Base-by-base conservation (phyloP, 2,113 vertebrate genomes). In the Nipponia nippon region DNA sequence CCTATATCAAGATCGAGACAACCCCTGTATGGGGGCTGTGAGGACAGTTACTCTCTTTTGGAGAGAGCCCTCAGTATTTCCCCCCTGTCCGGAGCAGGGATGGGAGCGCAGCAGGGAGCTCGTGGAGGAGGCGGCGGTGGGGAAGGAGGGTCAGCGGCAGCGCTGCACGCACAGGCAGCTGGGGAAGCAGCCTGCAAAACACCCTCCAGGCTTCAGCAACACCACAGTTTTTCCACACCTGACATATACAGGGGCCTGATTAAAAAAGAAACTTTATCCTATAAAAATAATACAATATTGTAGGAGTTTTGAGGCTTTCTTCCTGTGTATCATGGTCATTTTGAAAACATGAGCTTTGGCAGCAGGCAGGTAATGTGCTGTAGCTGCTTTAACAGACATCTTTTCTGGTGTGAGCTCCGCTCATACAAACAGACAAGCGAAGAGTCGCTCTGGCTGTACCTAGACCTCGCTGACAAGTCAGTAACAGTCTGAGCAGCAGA, bases 1-100 rank as follows among this genome's bases (percentile, higher is more conserved):
- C 20, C 26, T 12, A 2, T 6, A 29, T 9, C 19, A 65, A 59
- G n/a, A 25, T n/a, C 55, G 44, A 66, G 67, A 65, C 13, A 30
- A 44, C 0, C 14, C 32, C n/a, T 38, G 20, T 7, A 47, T 0
- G 2, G 29, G 18, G 46, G 21, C 52, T 21, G 34, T 25, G 30
- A 29, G n/a, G 47, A 69, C 23, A 44, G 29, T 9, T 32, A 8
- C 32, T 25, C 32, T 30, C 30, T 29, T 46, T 47, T 0, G 6
- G n/a, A 12, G 14, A 16, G 40, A 70, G 29, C 30, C 26, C 44
- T 18, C 22, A 18, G 27, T 1, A 3, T 9, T 8, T 8, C 20
- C 50, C 2, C 27, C 42, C 38, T 13, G 23, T 16, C 4, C 4
- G 20, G 27, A 17, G 58, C 21, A 36, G 26, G 9, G 22, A 4